Percentiles rank a stretch among this genome's conserved stretches.
phyloP scores from a whole-genome alignment of 2,113 vertebrate species.

The Silurus asotus region DNA sequence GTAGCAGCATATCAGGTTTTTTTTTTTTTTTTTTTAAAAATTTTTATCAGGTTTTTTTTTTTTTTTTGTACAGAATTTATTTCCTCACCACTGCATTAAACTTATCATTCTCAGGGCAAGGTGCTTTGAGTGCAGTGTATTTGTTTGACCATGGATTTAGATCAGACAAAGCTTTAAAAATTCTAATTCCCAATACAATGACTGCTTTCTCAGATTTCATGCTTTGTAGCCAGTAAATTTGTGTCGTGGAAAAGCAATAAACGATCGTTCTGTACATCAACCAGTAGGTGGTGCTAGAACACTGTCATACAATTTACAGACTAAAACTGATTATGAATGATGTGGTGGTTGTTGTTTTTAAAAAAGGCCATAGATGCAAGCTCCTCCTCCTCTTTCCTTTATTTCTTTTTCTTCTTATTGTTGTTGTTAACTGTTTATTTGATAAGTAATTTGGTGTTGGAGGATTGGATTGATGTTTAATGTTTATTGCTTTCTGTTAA shows the following conservation, averaged over 20 bases:
- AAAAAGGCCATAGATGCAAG: too few relatives aligned
- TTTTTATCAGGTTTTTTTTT: too few relatives aligned
- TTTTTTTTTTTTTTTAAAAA: too few relatives aligned
- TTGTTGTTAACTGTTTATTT: not conserved
- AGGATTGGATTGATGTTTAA: not conserved
- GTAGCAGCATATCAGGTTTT: not conserved
- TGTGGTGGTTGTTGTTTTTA: too few relatives aligned
- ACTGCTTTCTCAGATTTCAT: not conserved
- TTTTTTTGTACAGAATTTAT: too few relatives aligned
- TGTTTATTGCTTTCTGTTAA: not conserved
- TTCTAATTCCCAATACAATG: not conserved
- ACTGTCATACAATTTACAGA: not conserved
- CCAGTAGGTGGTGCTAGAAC: conserved; percentile 21
- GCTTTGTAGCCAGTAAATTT: not conserved
- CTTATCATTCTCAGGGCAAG: not conserved
- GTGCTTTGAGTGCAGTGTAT: not conserved
- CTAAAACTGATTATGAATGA: too few relatives aligned
- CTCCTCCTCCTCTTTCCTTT: too few relatives aligned
- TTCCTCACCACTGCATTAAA: not conserved
- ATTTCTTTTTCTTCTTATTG: too few relatives aligned
- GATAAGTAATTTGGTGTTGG: not conserved
- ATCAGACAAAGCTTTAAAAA: not conserved
- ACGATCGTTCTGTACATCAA: not conserved
- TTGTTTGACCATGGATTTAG: not conserved
- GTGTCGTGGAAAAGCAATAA: not conserved